phyloP scores from a whole-genome alignment of 2,888 invertebrate genomes.

The Troglohyphantes excavatus region DNA sequence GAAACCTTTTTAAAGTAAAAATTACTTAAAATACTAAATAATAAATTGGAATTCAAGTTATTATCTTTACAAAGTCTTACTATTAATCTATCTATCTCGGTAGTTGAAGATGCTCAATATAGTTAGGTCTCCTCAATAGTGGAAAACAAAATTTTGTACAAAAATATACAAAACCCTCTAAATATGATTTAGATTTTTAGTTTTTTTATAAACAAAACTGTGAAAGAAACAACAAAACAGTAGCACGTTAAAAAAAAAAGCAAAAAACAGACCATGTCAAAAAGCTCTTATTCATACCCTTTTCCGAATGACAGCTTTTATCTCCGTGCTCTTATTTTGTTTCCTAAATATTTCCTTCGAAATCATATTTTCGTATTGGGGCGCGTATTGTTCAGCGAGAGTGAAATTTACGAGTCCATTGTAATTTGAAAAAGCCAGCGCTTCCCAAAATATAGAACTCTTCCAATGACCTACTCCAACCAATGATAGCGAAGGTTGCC shows the following conservation, averaged over 20 bases:
- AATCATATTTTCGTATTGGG: constrained; percentile 70
- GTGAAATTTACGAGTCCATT: constrained; percentile 74
- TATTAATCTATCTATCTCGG: no score
- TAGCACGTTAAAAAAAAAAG: constrained; percentile 68
- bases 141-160: no score
- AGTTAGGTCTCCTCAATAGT: no score
- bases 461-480: constrained; percentile 71
- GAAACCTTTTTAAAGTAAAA: no score
- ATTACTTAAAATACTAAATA: no score
- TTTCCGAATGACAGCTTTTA: constrained; percentile 55
- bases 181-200: no score
- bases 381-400: constrained; percentile 56
- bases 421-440: constrained; percentile 71
- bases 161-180: no score
- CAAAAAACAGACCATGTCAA: constrained; percentile 72
- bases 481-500: constrained; percentile 65
- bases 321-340: constrained; percentile 67
- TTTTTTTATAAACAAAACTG: constrained; percentile 43
- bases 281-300: constrained; percentile 55
- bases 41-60: no score
- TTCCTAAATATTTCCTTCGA: constrained; percentile 65
- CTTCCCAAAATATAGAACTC: constrained; percentile 61
- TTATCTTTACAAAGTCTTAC: no score
- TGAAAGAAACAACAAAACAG: constrained; percentile 47
- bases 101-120: no score